Base-by-base conservation (phyloP, 2,797 vertebrate genomes). In the Mormyrus hasselquistii region DNA sequence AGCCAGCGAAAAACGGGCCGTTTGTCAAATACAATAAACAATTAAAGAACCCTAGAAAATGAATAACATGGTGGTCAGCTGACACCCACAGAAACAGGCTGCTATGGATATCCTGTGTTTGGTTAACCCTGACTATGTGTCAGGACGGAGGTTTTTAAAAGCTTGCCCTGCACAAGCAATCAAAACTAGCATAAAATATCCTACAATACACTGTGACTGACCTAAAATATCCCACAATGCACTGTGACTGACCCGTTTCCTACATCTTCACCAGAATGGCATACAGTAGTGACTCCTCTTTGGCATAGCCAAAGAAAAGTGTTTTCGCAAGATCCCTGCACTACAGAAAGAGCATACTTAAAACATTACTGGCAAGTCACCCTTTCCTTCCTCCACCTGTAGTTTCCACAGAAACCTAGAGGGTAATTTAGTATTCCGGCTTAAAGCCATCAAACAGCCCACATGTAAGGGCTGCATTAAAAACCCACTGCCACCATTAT, bases 1-100 rank as follows among this genome's bases (percentile, higher is more conserved):
- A 12, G 50, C 44, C 92, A 91, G 92, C 92, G 90, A 90, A 90
- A 92, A 90, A 89, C 90, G 89, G 91, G 89, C 4, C 83, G 5
- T 53, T 34, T 22, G 47, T 34, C 2, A 86, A 86, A 86, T 86
- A 52, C 47, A 29, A 34, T 49, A 86, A 52, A 53, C 22, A 29
- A 22, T 38, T 14, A 53, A 50, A 87, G 6, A 88, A 76, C 10
- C 62, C 62, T 69, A 59, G 38, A 47, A 49, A 83, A 88, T 47
- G 79, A 62, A 41, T 62, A 4, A 49, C 88, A 47, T 86, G 53
- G 49, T 44, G 50, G 88, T 73, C 88, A 73, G n/a, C 3, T 88
- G 83, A 90, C 62, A 47, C 44, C 49, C 88, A 62, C 59, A 16
- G 41, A 34, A 87, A 93, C 92, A 93, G 91, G 92, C 92, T 90